phyloP scores from a whole-genome alignment of 2,888 invertebrate genomes.

The Herminia tarsipennalis region DNA sequence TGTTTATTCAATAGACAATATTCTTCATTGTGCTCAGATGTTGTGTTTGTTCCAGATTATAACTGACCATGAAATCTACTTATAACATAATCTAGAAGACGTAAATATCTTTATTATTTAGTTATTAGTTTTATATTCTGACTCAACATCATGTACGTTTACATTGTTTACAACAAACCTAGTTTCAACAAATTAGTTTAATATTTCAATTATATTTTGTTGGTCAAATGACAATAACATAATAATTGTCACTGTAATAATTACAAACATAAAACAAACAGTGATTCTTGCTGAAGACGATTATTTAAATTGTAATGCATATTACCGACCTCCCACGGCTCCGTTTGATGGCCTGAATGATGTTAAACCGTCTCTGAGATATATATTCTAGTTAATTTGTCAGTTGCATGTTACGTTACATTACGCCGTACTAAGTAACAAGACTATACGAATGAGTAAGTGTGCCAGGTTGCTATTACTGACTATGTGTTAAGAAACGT shows the following conservation, averaged over 20 bases:
- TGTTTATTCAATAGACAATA: no score
- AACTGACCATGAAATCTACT: conserved; percentile 9
- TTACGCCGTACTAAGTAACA: conserved; percentile 26
- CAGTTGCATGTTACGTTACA: conserved; percentile 49
- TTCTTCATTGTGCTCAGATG: no score
- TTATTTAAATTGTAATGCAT: conserved; percentile 49
- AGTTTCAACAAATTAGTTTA: not conserved
- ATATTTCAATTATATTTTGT: no score
- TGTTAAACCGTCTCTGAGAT: conserved; percentile 46
- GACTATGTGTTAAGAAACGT: not conserved
- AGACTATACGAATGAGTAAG: conserved; percentile 6
- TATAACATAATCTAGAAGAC: conserved; percentile 17
- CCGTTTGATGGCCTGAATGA: conserved; percentile 62
- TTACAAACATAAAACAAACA: not conserved
- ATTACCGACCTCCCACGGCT: conserved; percentile 50
- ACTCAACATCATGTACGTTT: not conserved
- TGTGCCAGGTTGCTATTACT: not conserved
- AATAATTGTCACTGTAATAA: not conserved
- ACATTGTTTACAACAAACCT: not conserved
- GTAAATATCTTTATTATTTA: conserved; percentile 31
- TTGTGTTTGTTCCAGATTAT: not conserved
- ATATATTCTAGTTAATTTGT: conserved; percentile 33
- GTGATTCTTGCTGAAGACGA: not conserved
- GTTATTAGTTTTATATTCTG: conserved; percentile 28
- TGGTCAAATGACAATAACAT: not conserved